A percentile compares a stretch with the other conserved stretches of the same genome.
Conservation (phyloP, 2,113 vertebrate species). For the Danio rerio region DNA sequence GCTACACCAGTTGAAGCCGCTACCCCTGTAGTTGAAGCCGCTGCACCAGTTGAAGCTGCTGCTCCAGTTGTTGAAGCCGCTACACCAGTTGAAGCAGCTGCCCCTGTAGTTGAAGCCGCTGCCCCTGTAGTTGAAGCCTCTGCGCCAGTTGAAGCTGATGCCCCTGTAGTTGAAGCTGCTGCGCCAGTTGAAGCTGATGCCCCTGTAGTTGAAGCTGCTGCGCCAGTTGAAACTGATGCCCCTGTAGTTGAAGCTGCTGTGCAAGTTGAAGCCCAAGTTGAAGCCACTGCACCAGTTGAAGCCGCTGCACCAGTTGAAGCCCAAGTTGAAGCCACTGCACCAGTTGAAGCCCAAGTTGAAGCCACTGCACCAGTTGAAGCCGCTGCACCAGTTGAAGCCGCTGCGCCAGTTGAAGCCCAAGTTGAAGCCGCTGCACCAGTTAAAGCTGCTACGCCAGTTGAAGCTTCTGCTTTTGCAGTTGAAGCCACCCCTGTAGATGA, state of each 20-base stretch:
- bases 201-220: too few relatives aligned
- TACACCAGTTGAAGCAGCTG: neutral
- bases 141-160: too few relatives aligned
- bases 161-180: too few relatives aligned
- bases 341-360: neutral
- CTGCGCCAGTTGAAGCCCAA: neutral
- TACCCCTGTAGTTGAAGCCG: neutral
- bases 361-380: neutral
- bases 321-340: constrained; percentile 28
- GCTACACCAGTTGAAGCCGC: constrained; percentile 16
- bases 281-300: neutral
- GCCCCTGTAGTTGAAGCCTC: neutral
- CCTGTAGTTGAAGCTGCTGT: too few relatives aligned
- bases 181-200: too few relatives aligned
- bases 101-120: constrained; percentile 12
- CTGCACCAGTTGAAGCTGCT: neutral
- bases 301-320: neutral
- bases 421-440: constrained; percentile 16
- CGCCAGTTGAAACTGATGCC: too few relatives aligned
- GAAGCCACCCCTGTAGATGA: constrained; percentile 5
- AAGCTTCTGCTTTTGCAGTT: neutral
- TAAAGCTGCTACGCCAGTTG: too few relatives aligned
- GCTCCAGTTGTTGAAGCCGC: constrained; percentile 21
- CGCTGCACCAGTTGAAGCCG: neutral
- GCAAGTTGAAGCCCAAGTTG: too few relatives aligned